Percentiles rank a stretch among this genome's conserved stretches.
phyloP scores from a whole-genome alignment of 2,113 vertebrate species.

The Scytalopus superciliaris region DNA sequence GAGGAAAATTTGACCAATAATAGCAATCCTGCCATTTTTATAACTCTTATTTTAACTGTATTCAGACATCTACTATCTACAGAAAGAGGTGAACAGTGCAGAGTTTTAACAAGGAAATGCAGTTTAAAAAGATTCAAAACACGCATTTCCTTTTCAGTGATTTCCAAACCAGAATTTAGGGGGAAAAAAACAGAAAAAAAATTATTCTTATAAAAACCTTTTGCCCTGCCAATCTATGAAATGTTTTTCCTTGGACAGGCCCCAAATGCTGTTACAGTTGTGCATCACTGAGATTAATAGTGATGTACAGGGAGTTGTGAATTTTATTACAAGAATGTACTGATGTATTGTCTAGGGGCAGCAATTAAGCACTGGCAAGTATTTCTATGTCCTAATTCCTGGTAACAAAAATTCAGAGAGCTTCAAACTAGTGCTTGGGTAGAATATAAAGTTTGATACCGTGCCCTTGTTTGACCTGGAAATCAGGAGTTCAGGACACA shows the following conservation, averaged over 20 bases:
- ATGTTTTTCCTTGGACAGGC: neutral
- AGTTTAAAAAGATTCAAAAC: neutral
- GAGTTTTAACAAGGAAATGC: neutral
- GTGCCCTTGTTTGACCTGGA: neutral
- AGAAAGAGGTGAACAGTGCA: neutral
- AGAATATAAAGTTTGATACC: neutral
- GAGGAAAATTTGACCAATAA: neutral
- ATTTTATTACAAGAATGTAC: neutral
- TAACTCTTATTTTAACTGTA: neutral
- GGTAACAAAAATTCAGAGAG: neutral
- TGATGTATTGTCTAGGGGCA: neutral
- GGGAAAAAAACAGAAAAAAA: neutral
- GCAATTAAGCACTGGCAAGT: neutral
- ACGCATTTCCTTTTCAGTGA: neutral
- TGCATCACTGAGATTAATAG: constrained; percentile 27
- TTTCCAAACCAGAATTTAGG: neutral
- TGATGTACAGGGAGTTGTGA: constrained; percentile 28
- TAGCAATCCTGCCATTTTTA: neutral
- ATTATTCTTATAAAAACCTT: neutral
- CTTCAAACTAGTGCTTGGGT: neutral
- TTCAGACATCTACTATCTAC: neutral
- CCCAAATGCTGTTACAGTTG: constrained; percentile 48
- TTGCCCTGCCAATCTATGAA: neutral
- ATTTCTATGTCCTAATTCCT: constrained; percentile 20
- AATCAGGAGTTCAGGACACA: neutral